Evolutionary conservation across 2,113 vertebrate genomes (phyloP).

Genomic region (Egretta garzetta): DNA sequence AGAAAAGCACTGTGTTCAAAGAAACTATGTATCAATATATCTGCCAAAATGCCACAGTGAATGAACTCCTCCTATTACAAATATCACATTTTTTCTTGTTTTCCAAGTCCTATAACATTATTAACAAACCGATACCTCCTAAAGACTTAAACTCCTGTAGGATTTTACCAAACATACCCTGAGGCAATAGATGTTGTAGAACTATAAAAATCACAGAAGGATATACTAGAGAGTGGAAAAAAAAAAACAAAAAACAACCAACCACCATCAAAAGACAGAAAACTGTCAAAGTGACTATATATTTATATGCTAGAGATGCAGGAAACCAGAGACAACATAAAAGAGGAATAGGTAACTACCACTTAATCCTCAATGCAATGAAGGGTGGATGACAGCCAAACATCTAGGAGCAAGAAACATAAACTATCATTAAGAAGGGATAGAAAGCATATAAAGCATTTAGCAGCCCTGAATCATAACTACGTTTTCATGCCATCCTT

Average conservation of each 20-base stretch:
- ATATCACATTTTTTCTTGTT: not conserved
- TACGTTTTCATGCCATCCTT: not conserved
- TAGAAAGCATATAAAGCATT: not conserved
- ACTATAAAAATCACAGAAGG: not conserved
- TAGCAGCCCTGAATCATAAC: not conserved
- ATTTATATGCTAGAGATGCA: not conserved
- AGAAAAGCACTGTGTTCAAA: not conserved
- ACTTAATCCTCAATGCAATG: not conserved
- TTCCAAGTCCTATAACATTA: not conserved
- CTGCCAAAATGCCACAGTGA: not conserved
- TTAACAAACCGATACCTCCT: constrained; percentile 3
- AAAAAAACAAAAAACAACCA: not conserved
- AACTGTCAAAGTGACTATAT: not conserved
- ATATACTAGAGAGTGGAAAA: not conserved
- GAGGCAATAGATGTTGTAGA: not conserved
- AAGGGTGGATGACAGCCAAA: not conserved
- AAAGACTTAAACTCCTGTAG: not conserved
- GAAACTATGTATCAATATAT: not conserved
- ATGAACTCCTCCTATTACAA: not conserved
- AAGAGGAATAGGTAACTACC: not conserved
- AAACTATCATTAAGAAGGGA: not conserved
- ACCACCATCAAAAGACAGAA: not conserved
- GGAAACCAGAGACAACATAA: not conserved
- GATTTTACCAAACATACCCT: constrained; percentile 6
- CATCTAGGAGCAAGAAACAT: not conserved